Percentiles rank a stretch among this genome's conserved stretches.
Conservation (phyloP, 30 jellyfish, hydroid and myxozoan genomes). For the Clytia hemisphaerica region DNA sequence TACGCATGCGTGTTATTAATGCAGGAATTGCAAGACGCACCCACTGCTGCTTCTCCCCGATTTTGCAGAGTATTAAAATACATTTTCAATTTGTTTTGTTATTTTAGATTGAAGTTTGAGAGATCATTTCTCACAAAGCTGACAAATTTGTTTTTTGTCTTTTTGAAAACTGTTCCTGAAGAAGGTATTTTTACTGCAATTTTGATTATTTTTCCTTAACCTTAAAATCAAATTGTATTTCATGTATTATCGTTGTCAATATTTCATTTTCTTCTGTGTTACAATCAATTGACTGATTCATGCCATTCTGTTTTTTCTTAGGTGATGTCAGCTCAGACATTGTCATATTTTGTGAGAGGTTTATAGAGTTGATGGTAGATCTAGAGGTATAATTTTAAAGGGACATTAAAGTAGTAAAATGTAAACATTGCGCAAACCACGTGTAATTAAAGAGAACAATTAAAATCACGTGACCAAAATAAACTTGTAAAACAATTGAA, state of each 20-base stretch:
- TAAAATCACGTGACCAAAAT: too few species aligned
- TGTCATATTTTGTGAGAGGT: constrained; percentile 71
- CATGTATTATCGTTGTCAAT: too few species aligned
- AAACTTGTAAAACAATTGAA: too few species aligned
- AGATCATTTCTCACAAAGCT: constrained; percentile 51
- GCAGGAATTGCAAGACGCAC: background rate
- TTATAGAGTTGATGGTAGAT: constrained; percentile 76
- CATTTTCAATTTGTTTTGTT: background rate
- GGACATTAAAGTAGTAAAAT: too few species aligned
- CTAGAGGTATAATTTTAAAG: too few species aligned
- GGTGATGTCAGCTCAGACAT: constrained; percentile 55
- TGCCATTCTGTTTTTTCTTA: background rate
- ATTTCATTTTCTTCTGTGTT: background rate
- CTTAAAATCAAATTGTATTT: too few species aligned
- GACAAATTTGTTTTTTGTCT: constrained; percentile 36
- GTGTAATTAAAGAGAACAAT: too few species aligned
- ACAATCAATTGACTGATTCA: background rate
- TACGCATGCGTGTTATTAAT: too few species aligned
- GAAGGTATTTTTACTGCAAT: constrained; percentile 21
- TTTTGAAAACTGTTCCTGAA: constrained; percentile 38
- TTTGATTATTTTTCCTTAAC: background rate
- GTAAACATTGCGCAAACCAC: too few species aligned
- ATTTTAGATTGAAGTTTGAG: constrained; percentile 43
- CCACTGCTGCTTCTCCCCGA: background rate
- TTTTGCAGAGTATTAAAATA: background rate